A percentile compares a stretch with the other conserved stretches of the same genome.
These are phyloP conservation scores for Callitettix versicolor DNA, from an alignment of 1,140 invertebrate species.

Conservation along the genomic window DNA sequence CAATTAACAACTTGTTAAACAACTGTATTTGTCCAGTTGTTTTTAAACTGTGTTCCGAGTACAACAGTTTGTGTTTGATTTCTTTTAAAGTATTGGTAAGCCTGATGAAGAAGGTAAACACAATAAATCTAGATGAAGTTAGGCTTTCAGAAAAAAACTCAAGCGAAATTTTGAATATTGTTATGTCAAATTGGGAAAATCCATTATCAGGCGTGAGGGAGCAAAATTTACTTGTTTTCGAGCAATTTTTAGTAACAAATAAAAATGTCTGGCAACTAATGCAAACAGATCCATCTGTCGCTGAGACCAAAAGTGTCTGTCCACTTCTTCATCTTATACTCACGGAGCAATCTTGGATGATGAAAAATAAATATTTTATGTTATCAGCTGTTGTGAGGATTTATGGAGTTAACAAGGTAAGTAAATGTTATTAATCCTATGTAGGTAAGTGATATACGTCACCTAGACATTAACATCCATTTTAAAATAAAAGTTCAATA, in stretches of 20 bases:
- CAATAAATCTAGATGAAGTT: not conserved
- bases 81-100: not conserved
- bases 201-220: constrained; percentile 12
- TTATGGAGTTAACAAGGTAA: not conserved
- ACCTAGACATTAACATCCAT: no score
- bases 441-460: no score
- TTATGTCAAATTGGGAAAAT: constrained; percentile 23
- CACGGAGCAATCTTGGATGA: constrained; percentile 19
- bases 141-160: not conserved
- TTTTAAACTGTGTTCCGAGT: not conserved
- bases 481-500: no score
- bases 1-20: no score
- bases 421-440: no score
- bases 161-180: constrained; percentile 14
- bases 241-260: not conserved
- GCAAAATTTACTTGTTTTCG: not conserved
- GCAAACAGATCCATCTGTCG: no score
- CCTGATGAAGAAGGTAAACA: not conserved
- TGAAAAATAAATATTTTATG: constrained; percentile 20
- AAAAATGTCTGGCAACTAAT: not conserved
- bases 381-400: constrained; percentile 10
- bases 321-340: constrained; percentile 16
- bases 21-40: not conserved
- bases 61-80: not conserved
- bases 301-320: no score